Conservation (phyloP, 2,797 vertebrate species). For the Macropus fuliginosus region DNA sequence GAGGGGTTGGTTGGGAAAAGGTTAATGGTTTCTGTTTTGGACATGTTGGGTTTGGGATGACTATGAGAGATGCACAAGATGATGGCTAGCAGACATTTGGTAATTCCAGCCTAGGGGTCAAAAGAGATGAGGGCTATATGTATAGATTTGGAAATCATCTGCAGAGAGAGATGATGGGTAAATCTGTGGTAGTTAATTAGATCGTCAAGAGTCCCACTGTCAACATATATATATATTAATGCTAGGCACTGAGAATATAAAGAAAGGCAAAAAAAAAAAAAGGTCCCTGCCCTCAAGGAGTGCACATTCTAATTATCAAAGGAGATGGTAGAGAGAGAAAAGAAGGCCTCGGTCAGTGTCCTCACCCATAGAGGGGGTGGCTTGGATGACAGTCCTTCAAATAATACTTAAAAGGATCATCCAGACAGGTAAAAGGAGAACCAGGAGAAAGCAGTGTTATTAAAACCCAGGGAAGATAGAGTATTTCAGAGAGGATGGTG, state of each 20-base stretch:
- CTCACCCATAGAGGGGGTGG: neutral
- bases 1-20: neutral
- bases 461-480: neutral
- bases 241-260: neutral
- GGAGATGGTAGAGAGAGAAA: neutral
- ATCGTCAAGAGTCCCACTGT: neutral
- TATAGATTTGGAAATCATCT: neutral
- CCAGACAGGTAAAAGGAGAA: neutral
- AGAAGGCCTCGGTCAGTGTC: neutral
- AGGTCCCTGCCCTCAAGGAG: neutral
- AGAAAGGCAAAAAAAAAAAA: neutral
- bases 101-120: neutral
- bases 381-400: neutral
- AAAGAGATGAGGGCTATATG: neutral
- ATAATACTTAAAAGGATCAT: neutral
- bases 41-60: neutral
- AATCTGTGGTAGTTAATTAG: neutral
- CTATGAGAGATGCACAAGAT: neutral
- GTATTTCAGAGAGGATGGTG: neutral
- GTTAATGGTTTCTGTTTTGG: neutral
- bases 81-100: neutral
- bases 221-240: neutral
- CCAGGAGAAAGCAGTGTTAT: neutral
- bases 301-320: neutral
- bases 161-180: neutral